Percentiles rank a stretch among this genome's conserved stretches.
phyloP scores from a whole-genome alignment of 1,140 invertebrate species.

The Phymorhynchus buccinoides region DNA sequence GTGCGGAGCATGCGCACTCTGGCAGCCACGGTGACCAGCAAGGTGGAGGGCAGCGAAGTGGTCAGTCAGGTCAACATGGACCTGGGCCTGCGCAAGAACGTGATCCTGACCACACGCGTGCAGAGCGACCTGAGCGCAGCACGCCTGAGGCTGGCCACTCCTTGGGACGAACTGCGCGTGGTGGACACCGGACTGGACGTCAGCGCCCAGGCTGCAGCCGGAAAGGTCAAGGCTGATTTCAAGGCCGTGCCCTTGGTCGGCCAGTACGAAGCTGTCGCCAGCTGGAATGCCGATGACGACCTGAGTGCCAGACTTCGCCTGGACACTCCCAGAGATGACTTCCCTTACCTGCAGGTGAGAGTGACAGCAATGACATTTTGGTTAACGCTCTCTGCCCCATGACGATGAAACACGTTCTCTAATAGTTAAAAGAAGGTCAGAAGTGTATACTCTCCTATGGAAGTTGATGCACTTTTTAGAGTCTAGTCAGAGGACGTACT shows the following conservation, averaged over 20 bases:
- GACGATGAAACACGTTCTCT: no score
- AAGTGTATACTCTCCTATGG: no score
- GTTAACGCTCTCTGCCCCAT: no score
- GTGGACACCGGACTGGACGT: neutral
- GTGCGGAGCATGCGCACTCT: conserved; percentile 3
- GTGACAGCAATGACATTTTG: no score
- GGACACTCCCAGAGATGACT: conserved; percentile 30
- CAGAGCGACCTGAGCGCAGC: neutral
- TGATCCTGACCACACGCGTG: conserved; percentile 6
- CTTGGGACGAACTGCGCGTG: conserved; percentile 20
- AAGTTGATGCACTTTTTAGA: no score
- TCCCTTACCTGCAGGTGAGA: conserved; percentile 35
- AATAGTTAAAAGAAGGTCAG: no score
- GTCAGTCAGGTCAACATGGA: neutral
- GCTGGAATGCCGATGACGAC: conserved; percentile 20
- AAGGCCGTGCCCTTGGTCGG: neutral
- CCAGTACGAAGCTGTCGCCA: conserved; percentile 6
- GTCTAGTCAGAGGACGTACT: no score
- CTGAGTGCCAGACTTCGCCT: conserved; percentile 17
- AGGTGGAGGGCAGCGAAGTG: conserved; percentile 4
- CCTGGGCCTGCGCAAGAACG: conserved; percentile 20
- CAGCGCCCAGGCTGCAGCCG: neutral
- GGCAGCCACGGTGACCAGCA: conserved; percentile 2
- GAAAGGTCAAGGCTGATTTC: conserved; percentile 24
- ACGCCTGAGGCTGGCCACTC: neutral